Evolutionary conservation across 2,797 vertebrate species (phyloP).

Genomic region (Vespertilio murinus): DNA sequence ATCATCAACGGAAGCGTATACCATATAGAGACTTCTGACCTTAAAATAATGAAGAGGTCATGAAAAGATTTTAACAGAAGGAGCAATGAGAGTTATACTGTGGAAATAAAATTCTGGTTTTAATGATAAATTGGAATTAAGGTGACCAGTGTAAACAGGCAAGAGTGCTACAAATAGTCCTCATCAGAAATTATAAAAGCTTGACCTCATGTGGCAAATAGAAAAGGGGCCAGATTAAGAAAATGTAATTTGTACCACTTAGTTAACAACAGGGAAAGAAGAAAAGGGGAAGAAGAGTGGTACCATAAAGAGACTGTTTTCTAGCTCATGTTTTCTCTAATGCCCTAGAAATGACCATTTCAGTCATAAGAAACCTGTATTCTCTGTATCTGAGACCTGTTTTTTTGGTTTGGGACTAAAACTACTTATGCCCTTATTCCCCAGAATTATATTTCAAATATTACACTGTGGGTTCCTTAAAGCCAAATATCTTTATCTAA

Average conservation of each 20-base stretch:
- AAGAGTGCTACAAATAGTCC: constrained; percentile 12
- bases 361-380: background rate
- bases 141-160: background rate
- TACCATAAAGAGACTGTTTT: background rate
- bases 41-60: background rate
- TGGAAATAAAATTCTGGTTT: background rate
- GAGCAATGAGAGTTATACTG: background rate
- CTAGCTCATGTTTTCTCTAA: constrained; percentile 26
- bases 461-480: constrained; percentile 60
- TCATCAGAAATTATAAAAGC: background rate
- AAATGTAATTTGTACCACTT: background rate
- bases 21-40: background rate
- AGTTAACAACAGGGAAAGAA: background rate
- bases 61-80: background rate
- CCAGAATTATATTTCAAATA: constrained; percentile 60
- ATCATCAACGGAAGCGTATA: background rate
- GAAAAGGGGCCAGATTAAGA: background rate
- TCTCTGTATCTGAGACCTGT: background rate
- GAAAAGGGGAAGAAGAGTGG: background rate
- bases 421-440: constrained; percentile 53
- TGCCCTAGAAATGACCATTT: background rate
- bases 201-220: background rate
- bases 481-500: constrained; percentile 32
- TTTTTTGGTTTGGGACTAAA: constrained; percentile 63
- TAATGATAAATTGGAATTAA: background rate